phyloP scores from a whole-genome alignment of 2,113 vertebrate species.

The Gorsachius goisagi region DNA sequence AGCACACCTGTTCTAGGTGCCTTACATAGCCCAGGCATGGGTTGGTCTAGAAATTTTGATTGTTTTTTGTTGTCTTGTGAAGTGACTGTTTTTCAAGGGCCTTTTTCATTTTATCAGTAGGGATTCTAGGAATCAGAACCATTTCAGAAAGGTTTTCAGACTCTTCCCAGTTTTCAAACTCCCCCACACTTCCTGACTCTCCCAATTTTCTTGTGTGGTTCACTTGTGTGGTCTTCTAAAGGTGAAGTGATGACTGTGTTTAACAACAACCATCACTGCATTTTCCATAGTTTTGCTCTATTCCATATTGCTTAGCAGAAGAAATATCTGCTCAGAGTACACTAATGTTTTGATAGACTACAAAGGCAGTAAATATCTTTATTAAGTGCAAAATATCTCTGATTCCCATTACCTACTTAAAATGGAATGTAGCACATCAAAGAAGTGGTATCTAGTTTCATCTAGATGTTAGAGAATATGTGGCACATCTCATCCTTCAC shows the following conservation, averaged over 20 bases:
- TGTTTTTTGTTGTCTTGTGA: background rate
- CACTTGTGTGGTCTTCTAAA: background rate
- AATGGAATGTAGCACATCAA: background rate
- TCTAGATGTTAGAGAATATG: background rate
- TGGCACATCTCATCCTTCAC: background rate
- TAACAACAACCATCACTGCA: background rate
- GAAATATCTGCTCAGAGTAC: background rate
- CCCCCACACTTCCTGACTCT: background rate
- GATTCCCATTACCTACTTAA: background rate
- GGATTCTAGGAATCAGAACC: background rate
- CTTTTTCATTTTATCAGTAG: background rate
- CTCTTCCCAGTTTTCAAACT: background rate
- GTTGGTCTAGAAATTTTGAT: background rate
- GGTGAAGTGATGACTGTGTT: background rate
- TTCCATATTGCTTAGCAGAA: background rate
- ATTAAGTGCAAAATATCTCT: background rate
- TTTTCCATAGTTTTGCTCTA: background rate
- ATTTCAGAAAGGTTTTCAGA: background rate
- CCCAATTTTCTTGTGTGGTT: background rate
- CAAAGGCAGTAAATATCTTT: background rate
- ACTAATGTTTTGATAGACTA: background rate
- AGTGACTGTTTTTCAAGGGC: background rate
- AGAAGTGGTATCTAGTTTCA: background rate
- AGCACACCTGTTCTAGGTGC: background rate
- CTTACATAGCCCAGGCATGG: background rate